Percentiles rank a stretch among this genome's conserved stretches.
Evolutionary conservation across 2,888 invertebrate genomes (phyloP).

Genomic region (Unio delphinus): DNA sequence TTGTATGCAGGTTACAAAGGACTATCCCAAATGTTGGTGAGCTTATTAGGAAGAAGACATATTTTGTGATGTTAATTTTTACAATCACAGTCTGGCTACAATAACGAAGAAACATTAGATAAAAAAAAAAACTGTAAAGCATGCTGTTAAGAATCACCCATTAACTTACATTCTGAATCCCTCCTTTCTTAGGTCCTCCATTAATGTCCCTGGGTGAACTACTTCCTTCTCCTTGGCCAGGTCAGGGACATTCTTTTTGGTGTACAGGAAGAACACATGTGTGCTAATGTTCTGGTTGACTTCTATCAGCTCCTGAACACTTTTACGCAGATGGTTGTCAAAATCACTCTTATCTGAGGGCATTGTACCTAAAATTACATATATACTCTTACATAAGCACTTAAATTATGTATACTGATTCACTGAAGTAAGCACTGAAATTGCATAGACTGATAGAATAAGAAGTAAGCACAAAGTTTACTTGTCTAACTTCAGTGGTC

Average conservation of each 20-base stretch:
- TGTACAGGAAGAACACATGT: constrained; percentile 57
- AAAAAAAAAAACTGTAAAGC: too few relatives aligned
- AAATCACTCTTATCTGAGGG: constrained; percentile 66
- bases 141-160: too few relatives aligned
- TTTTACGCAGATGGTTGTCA: constrained; percentile 65
- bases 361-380: constrained; percentile 55
- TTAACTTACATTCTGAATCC: constrained; percentile 55
- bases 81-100: too few relatives aligned
- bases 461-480: too few relatives aligned
- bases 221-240: constrained; percentile 32
- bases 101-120: too few relatives aligned
- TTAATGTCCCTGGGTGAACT: constrained; percentile 52
- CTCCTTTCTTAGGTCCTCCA: constrained; percentile 53
- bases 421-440: neutral
- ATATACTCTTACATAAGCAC: too few relatives aligned
- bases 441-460: too few relatives aligned
- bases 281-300: constrained; percentile 47
- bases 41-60: too few relatives aligned
- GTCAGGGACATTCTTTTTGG: constrained; percentile 51
- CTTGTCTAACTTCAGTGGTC: too few relatives aligned
- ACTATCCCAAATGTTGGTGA: too few relatives aligned
- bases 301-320: constrained; percentile 57
- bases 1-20: too few relatives aligned
- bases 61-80: too few relatives aligned
- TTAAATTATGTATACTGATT: neutral